Evolutionary conservation across 2,888 invertebrate species (phyloP), one percentile per base, ranked within the genome.

Genomic region (Geophilus truncorum): DNA sequence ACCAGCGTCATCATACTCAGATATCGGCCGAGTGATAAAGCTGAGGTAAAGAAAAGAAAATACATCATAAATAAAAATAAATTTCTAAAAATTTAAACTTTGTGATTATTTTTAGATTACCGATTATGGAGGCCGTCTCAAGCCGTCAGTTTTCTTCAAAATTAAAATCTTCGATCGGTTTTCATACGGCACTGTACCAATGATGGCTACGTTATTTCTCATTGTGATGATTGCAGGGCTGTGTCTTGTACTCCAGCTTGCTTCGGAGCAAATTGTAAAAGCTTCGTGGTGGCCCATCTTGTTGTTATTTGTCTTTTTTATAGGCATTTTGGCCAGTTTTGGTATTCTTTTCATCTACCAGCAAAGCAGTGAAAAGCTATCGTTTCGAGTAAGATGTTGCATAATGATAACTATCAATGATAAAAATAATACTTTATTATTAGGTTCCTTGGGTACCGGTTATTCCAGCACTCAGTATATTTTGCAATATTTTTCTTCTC

Each of bases 1-100:
- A 94, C 94, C n/a, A 93, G 94, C 82, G 94, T 96, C 7, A 94
- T 97, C 80, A 92, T 96, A 78, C 88, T 96, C 80, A 90, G 96
- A 77, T 96, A 96, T 85, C 90, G 92, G 3, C 93, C 93, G 21
- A 18, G 25, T n/a, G 6, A 1, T 30, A 79, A 30, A 3, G 6
- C 62, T 28, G 57, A 4, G n/a, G 77, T 36, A 77, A 77, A 23
- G 15, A 7, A 10, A 28, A 70, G 10, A 70, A n/a, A n/a, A n/a
- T n/a, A n/a, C n/a, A n/a, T n/a, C n/a, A n/a, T 28, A 28, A 28
- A 15, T 70, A 28, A 28, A 70, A 70, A 25, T 12, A 1, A 1
- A 10, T 23, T 28, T 25, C 6, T 25, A 3, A 28, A 23, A 45
- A n/a, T n/a, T 45, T 45, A 45, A 6, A 15, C 25, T 15, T 1